Evolutionary conservation across 2,797 vertebrate genomes (phyloP).

Genomic region (Macrochelys suwanniensis): DNA sequence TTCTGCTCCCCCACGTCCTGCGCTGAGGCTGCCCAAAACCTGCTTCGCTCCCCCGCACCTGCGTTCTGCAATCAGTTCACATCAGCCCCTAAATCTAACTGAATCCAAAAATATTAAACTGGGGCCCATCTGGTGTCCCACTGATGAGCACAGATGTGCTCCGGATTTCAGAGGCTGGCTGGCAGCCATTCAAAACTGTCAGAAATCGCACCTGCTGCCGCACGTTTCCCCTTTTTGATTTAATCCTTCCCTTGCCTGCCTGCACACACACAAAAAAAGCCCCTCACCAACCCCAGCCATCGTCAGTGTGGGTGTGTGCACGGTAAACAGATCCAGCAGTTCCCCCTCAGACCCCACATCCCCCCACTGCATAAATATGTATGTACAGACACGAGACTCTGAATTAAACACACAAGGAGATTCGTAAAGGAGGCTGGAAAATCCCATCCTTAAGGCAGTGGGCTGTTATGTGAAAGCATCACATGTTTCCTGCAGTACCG

Average conservation of each 20-base stretch:
- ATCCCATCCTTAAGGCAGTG: not conserved
- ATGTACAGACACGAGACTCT: not conserved
- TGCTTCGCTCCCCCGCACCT: not conserved
- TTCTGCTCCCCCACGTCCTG: not conserved
- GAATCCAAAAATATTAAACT: conserved; percentile 75
- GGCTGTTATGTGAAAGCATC: not conserved
- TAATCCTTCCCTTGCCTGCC: conserved; percentile 4
- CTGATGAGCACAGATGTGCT: conserved; percentile 80
- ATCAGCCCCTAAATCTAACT: conserved; percentile 59
- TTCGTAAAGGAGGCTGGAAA: not conserved
- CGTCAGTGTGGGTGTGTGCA: accelerated
- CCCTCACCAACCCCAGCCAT: not conserved
- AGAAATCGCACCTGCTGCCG: conserved; percentile 77
- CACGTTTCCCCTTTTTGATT: conserved; percentile 58
- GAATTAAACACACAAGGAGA: not conserved
- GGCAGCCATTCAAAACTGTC: conserved; percentile 78
- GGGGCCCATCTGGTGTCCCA: conserved; percentile 82
- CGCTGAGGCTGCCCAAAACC: not conserved
- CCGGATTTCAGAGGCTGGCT: conserved; percentile 70
- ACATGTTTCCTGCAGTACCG: no score
- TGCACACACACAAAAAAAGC: not conserved
- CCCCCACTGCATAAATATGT: not conserved
- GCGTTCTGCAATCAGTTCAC: conserved; percentile 7
- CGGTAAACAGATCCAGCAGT: not conserved
- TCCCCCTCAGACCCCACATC: accelerated